A percentile compares a stretch with the other conserved stretches of the same genome.
phyloP scores from a whole-genome alignment of 2,113 vertebrate genomes.

The Opisthocomus hoazin region DNA sequence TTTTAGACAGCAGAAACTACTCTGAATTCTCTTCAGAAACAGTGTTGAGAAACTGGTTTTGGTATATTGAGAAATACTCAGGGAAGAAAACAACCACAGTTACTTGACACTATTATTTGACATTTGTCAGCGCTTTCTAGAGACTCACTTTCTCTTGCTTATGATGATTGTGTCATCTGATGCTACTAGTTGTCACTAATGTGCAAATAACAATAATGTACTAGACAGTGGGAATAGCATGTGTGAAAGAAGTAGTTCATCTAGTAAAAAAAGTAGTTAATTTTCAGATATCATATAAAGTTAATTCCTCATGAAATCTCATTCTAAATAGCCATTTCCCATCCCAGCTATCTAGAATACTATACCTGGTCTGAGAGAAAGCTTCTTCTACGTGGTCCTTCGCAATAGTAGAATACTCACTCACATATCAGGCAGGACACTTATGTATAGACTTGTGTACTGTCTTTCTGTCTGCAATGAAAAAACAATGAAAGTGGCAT shows the following conservation, averaged over 20 bases:
- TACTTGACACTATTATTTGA: neutral
- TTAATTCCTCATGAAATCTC: neutral
- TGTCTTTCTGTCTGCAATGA: neutral
- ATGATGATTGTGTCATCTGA: neutral
- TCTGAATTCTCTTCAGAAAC: neutral
- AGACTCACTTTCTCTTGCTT: neutral
- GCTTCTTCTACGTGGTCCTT: neutral
- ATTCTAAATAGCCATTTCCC: neutral
- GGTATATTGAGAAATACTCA: neutral
- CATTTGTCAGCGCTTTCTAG: neutral
- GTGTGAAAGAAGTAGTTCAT: neutral
- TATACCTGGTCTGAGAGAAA: neutral
- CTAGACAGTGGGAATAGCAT: neutral
- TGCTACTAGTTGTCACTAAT: too few species aligned
- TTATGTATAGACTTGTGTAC: neutral
- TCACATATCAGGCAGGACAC: neutral
- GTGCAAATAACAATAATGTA: neutral
- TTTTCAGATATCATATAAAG: neutral
- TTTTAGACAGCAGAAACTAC: neutral
- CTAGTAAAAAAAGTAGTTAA: neutral
- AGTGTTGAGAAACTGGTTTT: neutral
- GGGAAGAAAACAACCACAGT: neutral
- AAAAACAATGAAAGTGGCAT: neutral
- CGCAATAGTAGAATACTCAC: neutral
- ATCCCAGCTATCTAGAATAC: neutral